A percentile compares a stretch with the other conserved stretches of the same genome.
Conservation (phyloP, 2,888 invertebrate species). For the Platycheirus rosarum region DNA sequence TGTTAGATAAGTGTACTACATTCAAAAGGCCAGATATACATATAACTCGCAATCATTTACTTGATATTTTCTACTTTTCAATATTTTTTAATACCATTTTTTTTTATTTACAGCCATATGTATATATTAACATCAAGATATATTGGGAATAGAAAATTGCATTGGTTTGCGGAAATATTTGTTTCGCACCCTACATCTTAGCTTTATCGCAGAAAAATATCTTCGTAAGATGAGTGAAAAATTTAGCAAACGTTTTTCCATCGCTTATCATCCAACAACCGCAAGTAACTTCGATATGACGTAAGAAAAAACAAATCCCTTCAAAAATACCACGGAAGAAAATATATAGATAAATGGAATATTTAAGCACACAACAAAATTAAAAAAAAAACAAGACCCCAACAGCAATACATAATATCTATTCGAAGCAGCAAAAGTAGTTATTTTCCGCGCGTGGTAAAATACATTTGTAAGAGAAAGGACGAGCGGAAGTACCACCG, state of each 20-base stretch:
- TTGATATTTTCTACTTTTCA: too few relatives aligned
- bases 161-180: slow-evolving; percentile 7
- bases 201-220: slow-evolving; percentile 6
- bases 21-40: too few relatives aligned
- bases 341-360: slow-evolving; percentile 48
- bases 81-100: too few relatives aligned
- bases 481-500: neutral
- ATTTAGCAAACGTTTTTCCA: slow-evolving; percentile 50
- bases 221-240: slow-evolving; percentile 44
- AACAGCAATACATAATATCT: slow-evolving; percentile 29
- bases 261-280: slow-evolving; percentile 37
- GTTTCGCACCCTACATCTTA: slow-evolving; percentile 6
- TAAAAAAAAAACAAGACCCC: slow-evolving; percentile 24
- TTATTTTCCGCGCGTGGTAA: slow-evolving; percentile 27
- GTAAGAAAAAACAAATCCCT: slow-evolving; percentile 8
- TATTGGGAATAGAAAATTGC: neutral
- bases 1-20: too few relatives aligned
- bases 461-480: slow-evolving; percentile 27
- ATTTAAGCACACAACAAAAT: slow-evolving; percentile 43
- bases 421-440: neutral
- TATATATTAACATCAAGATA: neutral
- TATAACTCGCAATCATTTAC: too few relatives aligned
- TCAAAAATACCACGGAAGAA: slow-evolving; percentile 8
- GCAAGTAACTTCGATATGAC: slow-evolving; percentile 48
- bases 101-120: slow-evolving; percentile 11